Percentiles rank a stretch among this genome's conserved stretches.
Evolutionary conservation across 2,113 vertebrate species (phyloP).

Genomic region (Illadopsis cleaveri): DNA sequence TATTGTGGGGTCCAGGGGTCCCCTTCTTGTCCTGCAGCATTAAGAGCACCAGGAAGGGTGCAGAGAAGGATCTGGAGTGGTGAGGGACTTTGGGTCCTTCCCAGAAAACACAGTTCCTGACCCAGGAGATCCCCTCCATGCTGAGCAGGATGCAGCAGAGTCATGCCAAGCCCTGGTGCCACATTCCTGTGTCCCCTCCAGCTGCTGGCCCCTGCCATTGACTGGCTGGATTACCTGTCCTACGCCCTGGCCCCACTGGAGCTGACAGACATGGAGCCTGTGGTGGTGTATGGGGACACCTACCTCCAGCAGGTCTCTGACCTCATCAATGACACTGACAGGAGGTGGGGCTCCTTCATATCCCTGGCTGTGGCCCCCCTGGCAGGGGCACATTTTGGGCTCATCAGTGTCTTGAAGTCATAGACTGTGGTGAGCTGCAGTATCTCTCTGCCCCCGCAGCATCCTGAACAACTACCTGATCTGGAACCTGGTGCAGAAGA

Average conservation of each 20-base stretch:
- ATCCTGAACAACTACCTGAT: constrained; percentile 96
- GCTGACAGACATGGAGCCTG: constrained; percentile 84
- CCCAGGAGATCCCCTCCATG: not conserved
- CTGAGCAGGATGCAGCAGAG: not conserved
- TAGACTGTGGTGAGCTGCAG: fast-evolving
- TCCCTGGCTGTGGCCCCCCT: too few species aligned
- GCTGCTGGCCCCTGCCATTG: constrained; percentile 85
- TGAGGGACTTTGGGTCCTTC: not conserved
- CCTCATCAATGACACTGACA: constrained; percentile 90
- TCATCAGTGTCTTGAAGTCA: fast-evolving
- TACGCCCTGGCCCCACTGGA: constrained; percentile 87
- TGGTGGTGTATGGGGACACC: constrained; percentile 89
- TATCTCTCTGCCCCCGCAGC: constrained; percentile 49
- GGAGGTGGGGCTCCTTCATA: constrained; percentile 66
- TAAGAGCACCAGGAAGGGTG: not conserved
- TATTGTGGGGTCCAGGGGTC: not conserved
- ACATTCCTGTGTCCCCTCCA: not conserved
- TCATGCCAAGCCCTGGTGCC: not conserved
- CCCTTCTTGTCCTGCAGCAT: not conserved
- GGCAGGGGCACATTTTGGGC: not conserved
- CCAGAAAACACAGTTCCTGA: not conserved
- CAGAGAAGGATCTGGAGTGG: not conserved
- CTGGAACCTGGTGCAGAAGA: constrained; percentile 97
- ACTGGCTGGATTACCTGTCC: constrained; percentile 94
- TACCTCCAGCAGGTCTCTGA: constrained; percentile 94